Base-by-base conservation (phyloP, 1,140 invertebrate species). In the Sitobion miscanthi region DNA sequence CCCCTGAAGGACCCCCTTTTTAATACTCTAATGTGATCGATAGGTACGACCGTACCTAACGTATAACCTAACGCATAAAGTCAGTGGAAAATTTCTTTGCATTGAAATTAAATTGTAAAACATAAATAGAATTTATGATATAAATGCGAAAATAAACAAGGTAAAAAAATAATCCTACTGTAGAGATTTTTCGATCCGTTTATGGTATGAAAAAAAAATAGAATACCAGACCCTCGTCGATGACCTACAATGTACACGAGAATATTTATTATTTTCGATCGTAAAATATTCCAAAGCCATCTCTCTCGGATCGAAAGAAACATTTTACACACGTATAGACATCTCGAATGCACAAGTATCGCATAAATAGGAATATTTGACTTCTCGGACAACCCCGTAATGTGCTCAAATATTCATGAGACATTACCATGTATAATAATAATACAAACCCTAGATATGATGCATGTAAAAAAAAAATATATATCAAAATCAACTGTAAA, bases 341-440 rank as follows among this genome's bases (percentile, higher is more conserved):
- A 35, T 54, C n/a, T 52, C 30, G 1, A 88, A 54, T 20, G 9
- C 45, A 49, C 23, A 35, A 14, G 47, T 23, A 49, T n/a, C 47
- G 14, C 52, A 88, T 52, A 88, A 88, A 88, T 88, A n/a, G 3
- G 30, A 54, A 88, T 88, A 88, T 88, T 49, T 87, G 45, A 47
- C 25, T 47, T 47, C 25, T 35, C n/a, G 3, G n/a, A 88, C 47
- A 88, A 52, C 47, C 86, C 17, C 5, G 49, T 49, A 87, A 88
- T 52, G 49, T 88, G n/a, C n/a, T 88, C 35, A n/a, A 30, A 52
- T 52, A 88, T 88, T 88, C 49, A 88, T 52, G 49, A 88, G 0
- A 88, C 30, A 30, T 77, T n/a, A n/a, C 62, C n/a, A 35, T 77
- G 23, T 45, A 30, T 47, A 30, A n/a, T 47, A 87, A n/a, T 87